These are phyloP conservation scores for Enhydra lutris DNA, from an alignment of 2,113 vertebrate species.

Conservation along the genomic window DNA sequence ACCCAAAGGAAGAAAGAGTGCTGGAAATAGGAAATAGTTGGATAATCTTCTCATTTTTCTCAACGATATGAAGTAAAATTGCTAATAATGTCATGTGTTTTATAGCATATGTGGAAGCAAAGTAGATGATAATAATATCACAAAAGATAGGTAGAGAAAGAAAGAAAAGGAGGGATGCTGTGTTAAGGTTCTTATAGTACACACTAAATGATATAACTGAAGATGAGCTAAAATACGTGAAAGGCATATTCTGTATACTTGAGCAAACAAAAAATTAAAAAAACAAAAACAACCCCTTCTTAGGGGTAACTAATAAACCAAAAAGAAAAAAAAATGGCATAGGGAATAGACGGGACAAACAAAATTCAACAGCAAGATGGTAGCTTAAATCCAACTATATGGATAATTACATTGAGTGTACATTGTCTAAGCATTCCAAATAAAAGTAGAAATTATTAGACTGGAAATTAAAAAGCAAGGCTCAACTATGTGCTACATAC, in stretches of 20 bases:
- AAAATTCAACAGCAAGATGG: slow-evolving; percentile 30
- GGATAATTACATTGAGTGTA: background rate
- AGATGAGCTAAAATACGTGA: background rate
- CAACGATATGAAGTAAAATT: background rate
- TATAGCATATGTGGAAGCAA: background rate
- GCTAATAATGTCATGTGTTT: background rate
- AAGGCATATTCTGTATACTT: background rate
- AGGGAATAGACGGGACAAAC: slow-evolving; percentile 30
- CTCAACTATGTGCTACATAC: background rate
- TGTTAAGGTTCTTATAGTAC: background rate
- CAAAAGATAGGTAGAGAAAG: background rate
- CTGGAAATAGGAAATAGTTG: background rate
- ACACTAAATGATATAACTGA: background rate
- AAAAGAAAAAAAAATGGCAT: background rate
- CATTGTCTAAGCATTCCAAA: background rate
- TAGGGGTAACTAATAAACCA: background rate
- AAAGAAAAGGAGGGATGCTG: fast-evolving
- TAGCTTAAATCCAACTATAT: background rate
- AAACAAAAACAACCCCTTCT: background rate
- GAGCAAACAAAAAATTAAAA: background rate
- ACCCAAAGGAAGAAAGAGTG: background rate
- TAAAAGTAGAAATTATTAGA: background rate
- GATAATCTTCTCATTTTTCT: background rate
- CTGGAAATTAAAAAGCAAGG: background rate
- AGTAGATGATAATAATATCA: background rate